phyloP scores from a whole-genome alignment of 1,140 invertebrate species.

The Ostrea denselamellosa region DNA sequence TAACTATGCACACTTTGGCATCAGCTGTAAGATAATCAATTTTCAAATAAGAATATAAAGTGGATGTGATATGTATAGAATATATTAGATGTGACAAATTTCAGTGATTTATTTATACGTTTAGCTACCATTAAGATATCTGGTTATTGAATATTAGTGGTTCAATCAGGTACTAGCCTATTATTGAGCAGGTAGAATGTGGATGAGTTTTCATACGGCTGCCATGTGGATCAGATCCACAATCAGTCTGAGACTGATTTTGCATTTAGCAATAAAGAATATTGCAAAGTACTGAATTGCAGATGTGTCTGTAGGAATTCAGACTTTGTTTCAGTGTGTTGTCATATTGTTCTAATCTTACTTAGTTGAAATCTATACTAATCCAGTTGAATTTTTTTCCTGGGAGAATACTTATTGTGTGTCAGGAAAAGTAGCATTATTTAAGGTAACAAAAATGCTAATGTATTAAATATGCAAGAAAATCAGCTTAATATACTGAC shows the following conservation, averaged over 20 bases:
- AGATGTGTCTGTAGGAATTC: neutral
- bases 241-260: neutral
- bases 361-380: neutral
- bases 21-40: no score
- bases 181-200: neutral
- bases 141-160: no score
- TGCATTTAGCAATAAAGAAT: no score
- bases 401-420: neutral
- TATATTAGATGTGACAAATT: no score
- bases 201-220: neutral
- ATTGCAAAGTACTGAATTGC: neutral
- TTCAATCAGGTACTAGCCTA: no score
- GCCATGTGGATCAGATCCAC: neutral
- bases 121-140: no score
- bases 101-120: no score
- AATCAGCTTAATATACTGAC: neutral
- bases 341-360: neutral
- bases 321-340: neutral
- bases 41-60: no score
- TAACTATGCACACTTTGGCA: no score
- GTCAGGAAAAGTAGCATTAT: neutral
- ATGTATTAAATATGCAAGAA: neutral
- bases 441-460: neutral
- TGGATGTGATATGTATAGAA: no score
- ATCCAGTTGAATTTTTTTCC: neutral